A percentile compares a stretch with the other conserved stretches of the same genome.
Conservation (phyloP, 2,113 vertebrate species). For the Chlamydotis undulata region DNA sequence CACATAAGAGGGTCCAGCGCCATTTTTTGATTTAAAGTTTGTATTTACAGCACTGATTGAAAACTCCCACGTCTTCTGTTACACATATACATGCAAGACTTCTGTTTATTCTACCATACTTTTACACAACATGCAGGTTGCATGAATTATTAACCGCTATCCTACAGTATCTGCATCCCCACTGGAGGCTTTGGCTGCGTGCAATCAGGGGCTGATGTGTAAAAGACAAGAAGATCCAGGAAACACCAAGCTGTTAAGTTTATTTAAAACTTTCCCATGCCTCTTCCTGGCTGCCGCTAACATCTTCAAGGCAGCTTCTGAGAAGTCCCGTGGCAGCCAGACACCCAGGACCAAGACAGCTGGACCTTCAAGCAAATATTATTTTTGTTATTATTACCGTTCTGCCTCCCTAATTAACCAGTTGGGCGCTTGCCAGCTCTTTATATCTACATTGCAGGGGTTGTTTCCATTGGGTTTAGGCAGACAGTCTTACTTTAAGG, state of each 20-base stretch:
- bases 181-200: background rate
- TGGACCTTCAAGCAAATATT: conserved; percentile 43
- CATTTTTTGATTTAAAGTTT: background rate
- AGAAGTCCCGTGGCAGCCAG: conserved; percentile 53
- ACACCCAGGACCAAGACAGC: conserved; percentile 38
- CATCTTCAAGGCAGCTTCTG: conserved; percentile 22
- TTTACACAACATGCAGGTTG: background rate
- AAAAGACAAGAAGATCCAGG: background rate
- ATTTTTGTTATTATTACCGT: conserved; percentile 11
- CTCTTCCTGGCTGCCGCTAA: background rate
- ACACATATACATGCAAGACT: rapidly evolving
- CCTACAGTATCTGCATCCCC: background rate
- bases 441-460: conserved; percentile 55
- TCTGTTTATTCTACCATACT: background rate
- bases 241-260: background rate
- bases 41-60: background rate
- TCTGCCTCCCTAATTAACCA: conserved; percentile 83
- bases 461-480: conserved; percentile 73
- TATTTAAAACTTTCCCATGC: conserved; percentile 12
- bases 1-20: rapidly evolving
- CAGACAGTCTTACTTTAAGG: conserved; percentile 87
- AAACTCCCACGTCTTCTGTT: background rate
- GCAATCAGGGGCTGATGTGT: background rate
- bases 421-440: conserved; percentile 76
- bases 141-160: background rate